Evolutionary conservation across 2,113 vertebrate genomes (phyloP).

Genomic region (Zootoca vivipara): DNA sequence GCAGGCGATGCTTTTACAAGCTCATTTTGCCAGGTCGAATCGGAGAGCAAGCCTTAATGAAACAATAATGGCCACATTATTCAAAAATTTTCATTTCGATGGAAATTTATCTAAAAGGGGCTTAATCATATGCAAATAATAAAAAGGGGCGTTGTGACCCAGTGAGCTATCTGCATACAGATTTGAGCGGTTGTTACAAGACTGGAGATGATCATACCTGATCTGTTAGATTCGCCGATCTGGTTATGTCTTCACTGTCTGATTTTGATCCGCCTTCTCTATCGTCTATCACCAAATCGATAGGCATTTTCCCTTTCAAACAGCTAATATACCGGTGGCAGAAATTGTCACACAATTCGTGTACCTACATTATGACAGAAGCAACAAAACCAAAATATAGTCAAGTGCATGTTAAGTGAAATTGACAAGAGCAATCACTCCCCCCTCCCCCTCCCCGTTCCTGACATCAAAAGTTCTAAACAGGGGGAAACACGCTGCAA

Average conservation of each 20-base stretch:
- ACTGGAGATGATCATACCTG: conserved; percentile 85
- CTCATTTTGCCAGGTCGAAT: conserved; percentile 94
- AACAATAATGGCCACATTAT: conserved; percentile 98
- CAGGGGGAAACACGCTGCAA: conserved; percentile 78
- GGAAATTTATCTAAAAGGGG: conserved; percentile 92
- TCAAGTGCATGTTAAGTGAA: conserved; percentile 78
- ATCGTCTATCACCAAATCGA: conserved; percentile 99
- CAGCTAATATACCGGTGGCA: conserved; percentile 99
- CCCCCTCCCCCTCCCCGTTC: conserved; percentile 64
- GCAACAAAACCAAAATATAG: conserved; percentile 74
- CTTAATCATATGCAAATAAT: conserved; percentile 99
- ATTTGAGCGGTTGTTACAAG: conserved; percentile 55
- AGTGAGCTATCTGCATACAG: conserved; percentile 87
- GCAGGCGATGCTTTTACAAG: conserved; percentile 89
- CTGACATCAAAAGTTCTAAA: conserved; percentile 82
- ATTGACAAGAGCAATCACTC: conserved; percentile 83
- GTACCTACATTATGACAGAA: conserved; percentile 84
- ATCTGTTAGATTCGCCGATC: conserved; percentile 95
- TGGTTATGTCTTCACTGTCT: conserved; percentile 98
- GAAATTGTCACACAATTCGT: conserved; percentile 99
- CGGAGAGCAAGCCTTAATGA: conserved; percentile 94
- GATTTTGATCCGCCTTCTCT: conserved; percentile 98
- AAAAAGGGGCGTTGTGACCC: conserved; percentile 87
- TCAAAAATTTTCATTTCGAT: conserved; percentile 94
- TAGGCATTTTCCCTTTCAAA: conserved; percentile 99